These are phyloP conservation scores for Diplazon laetatorius DNA, from an alignment of 2,888 invertebrate species.

Conservation along the genomic window DNA sequence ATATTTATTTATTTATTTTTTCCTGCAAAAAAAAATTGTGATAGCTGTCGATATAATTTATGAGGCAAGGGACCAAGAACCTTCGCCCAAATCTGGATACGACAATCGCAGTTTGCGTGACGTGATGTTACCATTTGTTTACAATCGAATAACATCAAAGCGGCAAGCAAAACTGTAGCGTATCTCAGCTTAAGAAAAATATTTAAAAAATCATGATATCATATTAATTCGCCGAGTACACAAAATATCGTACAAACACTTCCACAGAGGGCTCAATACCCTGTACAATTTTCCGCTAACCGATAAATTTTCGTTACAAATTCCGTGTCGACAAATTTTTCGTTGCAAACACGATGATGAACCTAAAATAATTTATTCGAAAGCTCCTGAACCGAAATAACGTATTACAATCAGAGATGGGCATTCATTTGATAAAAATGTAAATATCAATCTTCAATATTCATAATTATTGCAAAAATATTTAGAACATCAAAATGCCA, in stretches of 20 bases:
- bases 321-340: too few species aligned
- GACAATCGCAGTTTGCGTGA: not conserved
- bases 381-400: not conserved
- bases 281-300: slow-evolving; percentile 8
- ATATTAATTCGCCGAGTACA: not conserved
- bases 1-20: too few species aligned
- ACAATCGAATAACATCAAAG: slow-evolving; percentile 36
- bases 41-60: not conserved
- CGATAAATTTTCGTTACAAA: slow-evolving; percentile 4
- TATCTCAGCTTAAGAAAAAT: slow-evolving; percentile 16
- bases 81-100: slow-evolving; percentile 17
- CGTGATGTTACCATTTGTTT: slow-evolving; percentile 21
- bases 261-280: slow-evolving; percentile 17
- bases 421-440: too few species aligned
- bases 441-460: too few species aligned
- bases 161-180: slow-evolving; percentile 44
- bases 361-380: not conserved
- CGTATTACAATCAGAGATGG: too few species aligned
- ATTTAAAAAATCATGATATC: slow-evolving; percentile 16
- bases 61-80: not conserved
- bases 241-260: slow-evolving; percentile 1
- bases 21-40: not conserved
- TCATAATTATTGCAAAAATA: too few species aligned
- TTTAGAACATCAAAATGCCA: too few species aligned
- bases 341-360: not conserved